These are phyloP conservation scores for Leptopilina clavipes DNA, from an alignment of 1,140 invertebrate genomes.

Conservation along the genomic window DNA sequence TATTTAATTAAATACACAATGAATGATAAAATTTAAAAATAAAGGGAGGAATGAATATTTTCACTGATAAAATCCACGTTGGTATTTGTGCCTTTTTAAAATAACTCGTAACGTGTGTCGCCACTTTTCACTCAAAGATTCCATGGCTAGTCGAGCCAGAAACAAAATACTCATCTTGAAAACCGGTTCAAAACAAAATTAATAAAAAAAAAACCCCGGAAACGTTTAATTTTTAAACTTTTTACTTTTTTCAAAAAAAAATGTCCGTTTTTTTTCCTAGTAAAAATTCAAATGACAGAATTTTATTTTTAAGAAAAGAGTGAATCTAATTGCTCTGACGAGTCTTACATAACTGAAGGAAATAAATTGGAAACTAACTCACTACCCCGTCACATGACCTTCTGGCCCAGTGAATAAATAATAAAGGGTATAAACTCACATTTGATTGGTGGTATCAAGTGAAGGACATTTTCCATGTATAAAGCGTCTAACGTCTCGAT, in stretches of 20 bases:
- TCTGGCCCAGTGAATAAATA: background rate
- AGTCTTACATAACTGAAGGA: background rate
- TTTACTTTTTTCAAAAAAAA: background rate
- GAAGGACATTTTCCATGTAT: too few relatives aligned
- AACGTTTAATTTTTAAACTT: background rate
- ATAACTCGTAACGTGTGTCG: conserved; percentile 55
- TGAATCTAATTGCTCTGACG: background rate
- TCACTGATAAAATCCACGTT: conserved; percentile 62
- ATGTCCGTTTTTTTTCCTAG: too few relatives aligned
- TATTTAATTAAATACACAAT: background rate
- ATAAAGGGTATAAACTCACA: background rate
- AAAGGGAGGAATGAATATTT: background rate
- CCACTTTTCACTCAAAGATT: conserved; percentile 56
- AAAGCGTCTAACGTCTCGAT: too few relatives aligned
- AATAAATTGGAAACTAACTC: background rate
- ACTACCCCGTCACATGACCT: background rate
- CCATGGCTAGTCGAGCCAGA: conserved; percentile 58
- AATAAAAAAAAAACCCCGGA: background rate
- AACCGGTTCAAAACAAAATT: too few relatives aligned
- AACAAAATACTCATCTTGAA: conserved; percentile 63
- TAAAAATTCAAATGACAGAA: too few relatives aligned
- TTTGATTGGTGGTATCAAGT: background rate
- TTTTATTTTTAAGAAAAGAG: too few relatives aligned
- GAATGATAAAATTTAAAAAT: background rate
- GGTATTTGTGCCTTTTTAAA: conserved; percentile 61